A percentile compares a stretch with the other conserved stretches of the same genome.
These are phyloP conservation scores for Steinernema khuongi DNA, from an alignment of 1,140 invertebrate species.

Conservation along the genomic window DNA sequence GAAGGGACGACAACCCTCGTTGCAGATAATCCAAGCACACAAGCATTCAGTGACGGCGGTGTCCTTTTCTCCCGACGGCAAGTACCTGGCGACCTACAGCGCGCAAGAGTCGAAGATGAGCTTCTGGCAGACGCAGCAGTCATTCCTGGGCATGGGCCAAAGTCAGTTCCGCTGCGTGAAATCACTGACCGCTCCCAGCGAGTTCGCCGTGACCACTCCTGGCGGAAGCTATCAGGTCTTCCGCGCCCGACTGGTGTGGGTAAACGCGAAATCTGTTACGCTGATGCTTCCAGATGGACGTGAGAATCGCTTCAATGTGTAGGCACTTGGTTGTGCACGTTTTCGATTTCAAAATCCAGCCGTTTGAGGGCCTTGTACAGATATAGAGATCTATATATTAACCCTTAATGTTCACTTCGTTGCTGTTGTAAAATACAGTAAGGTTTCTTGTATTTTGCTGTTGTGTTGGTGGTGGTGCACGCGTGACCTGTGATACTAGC, in stretches of 20 bases:
- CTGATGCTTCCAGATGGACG: slow-evolving; percentile 75
- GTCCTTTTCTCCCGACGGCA: slow-evolving; percentile 92
- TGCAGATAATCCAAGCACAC: slow-evolving; percentile 79
- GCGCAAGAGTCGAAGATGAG: slow-evolving; percentile 87
- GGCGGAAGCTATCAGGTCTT: slow-evolving; percentile 52
- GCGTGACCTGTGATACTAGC: too few species aligned
- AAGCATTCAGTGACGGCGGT: slow-evolving; percentile 77
- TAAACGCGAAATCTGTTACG: slow-evolving; percentile 80
- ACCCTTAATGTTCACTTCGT: too few species aligned
- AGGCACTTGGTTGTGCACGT: too few species aligned
- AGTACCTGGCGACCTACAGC: slow-evolving; percentile 90
- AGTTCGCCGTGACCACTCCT: slow-evolving; percentile 68
- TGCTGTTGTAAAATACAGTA: too few species aligned
- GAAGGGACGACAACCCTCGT: not conserved
- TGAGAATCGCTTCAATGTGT: slow-evolving; percentile 38
- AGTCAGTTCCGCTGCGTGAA: slow-evolving; percentile 62
- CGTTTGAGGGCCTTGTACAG: too few species aligned
- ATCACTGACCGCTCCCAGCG: slow-evolving; percentile 71
- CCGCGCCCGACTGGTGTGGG: slow-evolving; percentile 78
- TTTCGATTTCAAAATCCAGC: too few species aligned
- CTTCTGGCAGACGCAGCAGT: slow-evolving; percentile 88
- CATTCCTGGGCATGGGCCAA: slow-evolving; percentile 76
- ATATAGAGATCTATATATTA: too few species aligned
- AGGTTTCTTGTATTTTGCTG: too few species aligned
- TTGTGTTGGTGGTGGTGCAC: too few species aligned